Conservation (phyloP, 2,797 vertebrate species). For the Alosa sapidissima region DNA sequence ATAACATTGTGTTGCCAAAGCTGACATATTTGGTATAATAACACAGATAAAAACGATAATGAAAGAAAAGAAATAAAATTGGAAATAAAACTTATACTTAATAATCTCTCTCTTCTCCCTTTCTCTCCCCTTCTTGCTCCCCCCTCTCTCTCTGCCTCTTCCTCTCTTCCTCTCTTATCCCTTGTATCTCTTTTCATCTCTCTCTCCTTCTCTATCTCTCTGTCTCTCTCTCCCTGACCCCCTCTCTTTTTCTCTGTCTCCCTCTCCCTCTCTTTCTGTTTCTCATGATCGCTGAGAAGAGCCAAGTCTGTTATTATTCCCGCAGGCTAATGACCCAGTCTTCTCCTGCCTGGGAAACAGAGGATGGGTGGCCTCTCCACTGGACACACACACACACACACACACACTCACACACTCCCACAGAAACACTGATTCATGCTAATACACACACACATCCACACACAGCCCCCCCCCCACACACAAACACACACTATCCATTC, state of each 20-base stretch:
- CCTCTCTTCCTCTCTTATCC: neutral
- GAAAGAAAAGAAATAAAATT: too few relatives aligned
- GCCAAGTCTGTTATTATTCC: conserved; percentile 2
- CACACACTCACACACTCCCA: neutral
- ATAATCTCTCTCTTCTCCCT: neutral
- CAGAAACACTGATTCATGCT: neutral
- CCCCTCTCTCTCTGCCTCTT: neutral
- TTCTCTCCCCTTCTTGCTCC: too few relatives aligned
- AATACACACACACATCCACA: neutral
- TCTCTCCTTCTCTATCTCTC: neutral
- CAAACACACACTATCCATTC: neutral
- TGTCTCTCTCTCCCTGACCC: neutral
- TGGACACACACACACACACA: conserved; percentile 26
- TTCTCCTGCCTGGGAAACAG: neutral
- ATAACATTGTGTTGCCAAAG: too few relatives aligned
- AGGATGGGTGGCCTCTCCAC: neutral
- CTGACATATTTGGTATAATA: too few relatives aligned
- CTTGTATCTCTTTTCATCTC: neutral
- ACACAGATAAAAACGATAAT: too few relatives aligned
- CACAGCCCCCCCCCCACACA: neutral
- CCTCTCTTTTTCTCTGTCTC: neutral
- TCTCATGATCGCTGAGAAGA: neutral
- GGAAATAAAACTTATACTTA: too few relatives aligned
- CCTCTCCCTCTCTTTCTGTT: neutral
- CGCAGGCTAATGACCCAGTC: conserved; percentile 3